Conservation (phyloP, 2,888 invertebrate genomes). For the Baronia brevicornis region DNA sequence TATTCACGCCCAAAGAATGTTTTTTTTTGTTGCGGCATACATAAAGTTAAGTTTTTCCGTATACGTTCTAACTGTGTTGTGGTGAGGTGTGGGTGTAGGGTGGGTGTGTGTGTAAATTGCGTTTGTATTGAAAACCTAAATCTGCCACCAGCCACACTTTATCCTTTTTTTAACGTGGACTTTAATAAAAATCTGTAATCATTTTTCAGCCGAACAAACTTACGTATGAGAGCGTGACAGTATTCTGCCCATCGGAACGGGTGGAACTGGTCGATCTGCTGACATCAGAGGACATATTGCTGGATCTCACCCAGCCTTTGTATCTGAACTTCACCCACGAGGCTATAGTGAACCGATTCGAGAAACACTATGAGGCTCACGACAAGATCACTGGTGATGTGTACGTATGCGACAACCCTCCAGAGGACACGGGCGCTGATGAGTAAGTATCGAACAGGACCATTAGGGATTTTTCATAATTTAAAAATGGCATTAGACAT, state of each 20-base stretch:
- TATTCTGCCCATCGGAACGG: conserved; percentile 87
- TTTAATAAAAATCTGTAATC: too few relatives aligned
- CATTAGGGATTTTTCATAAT: background rate
- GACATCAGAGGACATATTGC: conserved; percentile 83
- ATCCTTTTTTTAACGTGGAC: too few relatives aligned
- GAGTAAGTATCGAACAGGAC: conserved; percentile 56
- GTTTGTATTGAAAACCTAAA: too few relatives aligned
- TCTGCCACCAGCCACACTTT: too few relatives aligned
- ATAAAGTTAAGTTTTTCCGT: too few relatives aligned
- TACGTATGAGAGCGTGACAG: conserved; percentile 88
- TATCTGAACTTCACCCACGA: conserved; percentile 92
- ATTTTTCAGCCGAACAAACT: conserved; percentile 86
- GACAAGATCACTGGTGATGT: conserved; percentile 89
- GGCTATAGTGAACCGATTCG: conserved; percentile 85
- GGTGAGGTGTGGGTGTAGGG: too few relatives aligned
- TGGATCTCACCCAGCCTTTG: conserved; percentile 87
- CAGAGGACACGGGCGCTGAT: conserved; percentile 73
- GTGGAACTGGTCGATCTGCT: conserved; percentile 83
- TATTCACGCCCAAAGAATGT: too few relatives aligned
- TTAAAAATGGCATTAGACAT: too few relatives aligned
- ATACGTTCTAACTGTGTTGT: too few relatives aligned
- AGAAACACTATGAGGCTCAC: conserved; percentile 79
- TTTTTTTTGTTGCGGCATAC: too few relatives aligned
- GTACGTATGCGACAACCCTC: conserved; percentile 82
- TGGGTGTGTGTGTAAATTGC: too few relatives aligned